Evolutionary conservation across 1,140 invertebrate species (phyloP).

Genomic region (Drosophila miranda): DNA sequence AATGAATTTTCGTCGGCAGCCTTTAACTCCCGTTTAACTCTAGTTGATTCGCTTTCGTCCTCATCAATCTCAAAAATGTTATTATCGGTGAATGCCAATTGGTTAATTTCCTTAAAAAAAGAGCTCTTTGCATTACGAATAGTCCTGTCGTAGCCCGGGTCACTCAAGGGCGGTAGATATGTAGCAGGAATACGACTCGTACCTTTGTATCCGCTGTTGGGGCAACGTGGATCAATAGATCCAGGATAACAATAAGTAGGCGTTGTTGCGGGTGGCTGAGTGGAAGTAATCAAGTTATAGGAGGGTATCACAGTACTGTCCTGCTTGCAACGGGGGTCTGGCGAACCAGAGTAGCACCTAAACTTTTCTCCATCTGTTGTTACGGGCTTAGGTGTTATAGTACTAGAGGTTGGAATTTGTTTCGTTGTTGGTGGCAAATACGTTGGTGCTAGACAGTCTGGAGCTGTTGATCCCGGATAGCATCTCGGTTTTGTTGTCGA

Average conservation of each 20-base stretch:
- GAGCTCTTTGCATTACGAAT: constrained; percentile 56
- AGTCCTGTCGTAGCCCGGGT: constrained; percentile 66
- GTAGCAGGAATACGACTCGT: constrained; percentile 84
- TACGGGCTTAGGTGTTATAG: too few relatives aligned
- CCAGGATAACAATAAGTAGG: constrained; percentile 84
- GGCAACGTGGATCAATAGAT: constrained; percentile 85
- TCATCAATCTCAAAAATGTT: constrained; percentile 71
- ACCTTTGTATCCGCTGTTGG: constrained; percentile 82
- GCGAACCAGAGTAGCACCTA: constrained; percentile 39
- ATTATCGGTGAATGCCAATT: constrained; percentile 62
- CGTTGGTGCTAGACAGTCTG: constrained; percentile 30
- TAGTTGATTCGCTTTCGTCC: constrained; percentile 44
- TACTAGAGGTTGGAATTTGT: constrained; percentile 10
- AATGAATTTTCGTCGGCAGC: constrained; percentile 22
- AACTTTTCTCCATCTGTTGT: constrained; percentile 20
- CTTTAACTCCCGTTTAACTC: constrained; percentile 53
- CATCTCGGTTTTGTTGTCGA: constrained; percentile 41
- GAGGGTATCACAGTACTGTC: not conserved
- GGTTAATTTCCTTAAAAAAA: constrained; percentile 71
- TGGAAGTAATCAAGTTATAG: constrained; percentile 28
- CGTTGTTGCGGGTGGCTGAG: constrained; percentile 56
- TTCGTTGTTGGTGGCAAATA: constrained; percentile 69
- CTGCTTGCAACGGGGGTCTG: constrained; percentile 55
- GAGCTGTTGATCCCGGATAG: constrained; percentile 75
- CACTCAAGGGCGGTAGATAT: constrained; percentile 83